phyloP scores from a whole-genome alignment of 2,113 vertebrate species.

The Pyrgilauda ruficollis region DNA sequence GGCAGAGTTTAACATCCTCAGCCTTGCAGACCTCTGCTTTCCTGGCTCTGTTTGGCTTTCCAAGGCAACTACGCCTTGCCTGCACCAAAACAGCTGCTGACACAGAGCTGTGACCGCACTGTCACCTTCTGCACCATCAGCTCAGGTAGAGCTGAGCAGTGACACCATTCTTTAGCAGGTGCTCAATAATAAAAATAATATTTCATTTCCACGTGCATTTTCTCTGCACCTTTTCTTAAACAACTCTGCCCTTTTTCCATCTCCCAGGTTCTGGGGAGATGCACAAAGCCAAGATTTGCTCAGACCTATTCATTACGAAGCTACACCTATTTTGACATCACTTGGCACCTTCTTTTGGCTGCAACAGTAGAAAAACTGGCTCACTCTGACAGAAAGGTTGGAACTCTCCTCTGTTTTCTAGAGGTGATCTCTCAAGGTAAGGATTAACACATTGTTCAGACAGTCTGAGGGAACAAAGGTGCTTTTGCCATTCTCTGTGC shows the following conservation, averaged over 20 bases:
- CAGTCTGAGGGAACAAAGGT: not conserved
- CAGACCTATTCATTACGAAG: slow-evolving; percentile 2
- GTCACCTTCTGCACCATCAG: not conserved
- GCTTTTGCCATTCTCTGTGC: not conserved
- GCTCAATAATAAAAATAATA: not conserved
- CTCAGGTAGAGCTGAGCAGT: not conserved
- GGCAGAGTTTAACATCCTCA: not conserved
- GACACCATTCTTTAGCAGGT: not conserved
- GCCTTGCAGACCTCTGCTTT: not conserved
- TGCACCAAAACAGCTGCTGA: not conserved
- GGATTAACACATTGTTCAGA: slow-evolving; percentile 19
- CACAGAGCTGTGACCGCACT: not conserved
- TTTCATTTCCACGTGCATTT: not conserved
- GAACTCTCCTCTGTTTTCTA: slow-evolving; percentile 34
- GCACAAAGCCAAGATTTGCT: not conserved
- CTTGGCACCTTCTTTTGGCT: slow-evolving; percentile 41
- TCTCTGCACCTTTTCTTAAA: not conserved
- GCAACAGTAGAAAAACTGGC: slow-evolving; percentile 57
- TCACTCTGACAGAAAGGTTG: not conserved
- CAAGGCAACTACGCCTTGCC: not conserved
- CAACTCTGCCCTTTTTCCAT: not conserved
- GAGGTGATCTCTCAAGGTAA: slow-evolving; percentile 22
- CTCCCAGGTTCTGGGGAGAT: not conserved
- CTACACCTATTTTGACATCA: slow-evolving; percentile 3
- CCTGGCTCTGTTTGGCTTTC: not conserved